phyloP scores from a whole-genome alignment of 2,888 invertebrate species.

The Melinaea marsaeus region DNA sequence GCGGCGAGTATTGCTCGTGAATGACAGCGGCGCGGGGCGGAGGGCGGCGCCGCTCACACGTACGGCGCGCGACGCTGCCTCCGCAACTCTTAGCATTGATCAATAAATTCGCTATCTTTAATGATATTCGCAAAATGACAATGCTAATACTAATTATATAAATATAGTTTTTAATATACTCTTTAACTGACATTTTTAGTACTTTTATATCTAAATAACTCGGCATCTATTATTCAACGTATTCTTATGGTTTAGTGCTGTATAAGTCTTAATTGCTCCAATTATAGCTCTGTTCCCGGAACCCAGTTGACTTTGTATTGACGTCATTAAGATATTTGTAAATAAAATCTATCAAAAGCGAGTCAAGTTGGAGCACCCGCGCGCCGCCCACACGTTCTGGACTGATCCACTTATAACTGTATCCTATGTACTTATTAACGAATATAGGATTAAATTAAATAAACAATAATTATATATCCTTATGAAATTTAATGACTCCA shows the following conservation, averaged over 20 bases:
- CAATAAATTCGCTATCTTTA: slow-evolving; percentile 26
- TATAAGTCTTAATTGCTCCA: neutral
- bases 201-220: neutral
- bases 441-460: too few relatives aligned
- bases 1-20: slow-evolving; percentile 30
- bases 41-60: slow-evolving; percentile 31
- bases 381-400: too few relatives aligned
- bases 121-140: slow-evolving; percentile 19
- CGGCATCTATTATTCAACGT: neutral
- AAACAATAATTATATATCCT: too few relatives aligned
- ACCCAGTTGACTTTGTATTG: neutral
- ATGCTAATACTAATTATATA: neutral
- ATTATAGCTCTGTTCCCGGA: slow-evolving; percentile 16
- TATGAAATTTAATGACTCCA: too few relatives aligned
- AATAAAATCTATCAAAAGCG: neutral
- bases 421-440: too few relatives aligned
- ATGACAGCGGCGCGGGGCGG: slow-evolving; percentile 30
- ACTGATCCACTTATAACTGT: too few relatives aligned
- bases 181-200: too few relatives aligned
- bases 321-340: neutral
- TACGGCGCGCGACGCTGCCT: slow-evolving; percentile 18
- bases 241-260: neutral
- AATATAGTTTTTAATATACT: too few relatives aligned
- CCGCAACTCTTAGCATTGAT: slow-evolving; percentile 22
- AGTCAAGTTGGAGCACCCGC: too few relatives aligned